These are phyloP conservation scores for Cryptotis parvus DNA, from an alignment of 2,113 vertebrate species.

Conservation along the genomic window DNA sequence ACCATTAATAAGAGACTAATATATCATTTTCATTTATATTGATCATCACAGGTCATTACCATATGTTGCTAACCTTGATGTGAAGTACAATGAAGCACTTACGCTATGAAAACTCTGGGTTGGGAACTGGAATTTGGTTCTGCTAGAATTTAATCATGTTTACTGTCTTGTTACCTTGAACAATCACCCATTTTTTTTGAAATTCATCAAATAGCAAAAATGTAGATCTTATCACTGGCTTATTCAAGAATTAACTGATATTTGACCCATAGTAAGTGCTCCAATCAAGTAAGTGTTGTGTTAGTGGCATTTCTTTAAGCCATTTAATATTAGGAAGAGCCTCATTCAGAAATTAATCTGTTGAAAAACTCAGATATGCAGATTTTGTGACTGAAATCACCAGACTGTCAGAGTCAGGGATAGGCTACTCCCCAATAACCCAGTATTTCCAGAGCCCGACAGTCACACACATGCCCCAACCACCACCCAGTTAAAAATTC, in stretches of 20 bases:
- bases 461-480: too few relatives aligned
- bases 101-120: background rate
- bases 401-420: too few relatives aligned
- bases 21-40: background rate
- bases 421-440: too few relatives aligned
- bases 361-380: too few relatives aligned
- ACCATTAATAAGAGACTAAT: background rate
- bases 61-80: background rate
- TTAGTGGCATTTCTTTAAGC: background rate
- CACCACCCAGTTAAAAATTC: too few relatives aligned
- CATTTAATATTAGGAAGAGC: constrained; percentile 16
- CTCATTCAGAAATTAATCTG: too few relatives aligned
- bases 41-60: background rate
- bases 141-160: background rate
- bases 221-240: background rate
- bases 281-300: background rate
- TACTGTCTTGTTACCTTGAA: background rate
- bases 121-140: background rate
- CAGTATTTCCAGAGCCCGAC: too few relatives aligned
- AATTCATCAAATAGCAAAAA: background rate
- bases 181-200: background rate
- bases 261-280: background rate
- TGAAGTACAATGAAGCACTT: background rate
- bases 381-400: too few relatives aligned
- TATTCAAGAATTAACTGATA: background rate